Conservation (phyloP, 2,113 vertebrate species). For the Probosciger aterrimus region DNA sequence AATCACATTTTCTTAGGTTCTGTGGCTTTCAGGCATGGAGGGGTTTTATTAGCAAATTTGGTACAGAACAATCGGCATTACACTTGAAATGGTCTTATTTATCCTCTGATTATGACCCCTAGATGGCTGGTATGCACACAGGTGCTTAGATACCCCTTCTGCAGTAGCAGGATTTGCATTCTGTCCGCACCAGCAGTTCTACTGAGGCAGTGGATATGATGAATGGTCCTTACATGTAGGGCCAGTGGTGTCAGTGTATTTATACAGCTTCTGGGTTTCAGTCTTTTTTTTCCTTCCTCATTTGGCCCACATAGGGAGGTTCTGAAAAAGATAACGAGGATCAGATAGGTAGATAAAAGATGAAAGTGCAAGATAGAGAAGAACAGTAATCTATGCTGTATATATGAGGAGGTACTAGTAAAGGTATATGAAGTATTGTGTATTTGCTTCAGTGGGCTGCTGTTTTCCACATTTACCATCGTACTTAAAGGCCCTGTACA, state of each 20-base stretch:
- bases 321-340: neutral
- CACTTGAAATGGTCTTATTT: neutral
- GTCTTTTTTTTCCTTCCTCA: neutral
- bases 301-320: neutral
- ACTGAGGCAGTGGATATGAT: neutral
- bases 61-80: neutral
- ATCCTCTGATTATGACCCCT: neutral
- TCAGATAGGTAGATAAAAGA: neutral
- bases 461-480: neutral
- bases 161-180: neutral
- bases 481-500: neutral
- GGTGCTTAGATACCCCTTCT: neutral
- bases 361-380: neutral
- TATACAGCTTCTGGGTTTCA: neutral
- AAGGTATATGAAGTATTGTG: neutral
- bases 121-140: neutral
- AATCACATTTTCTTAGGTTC: neutral
- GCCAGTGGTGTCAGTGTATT: neutral
- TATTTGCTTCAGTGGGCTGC: neutral
- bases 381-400: no score
- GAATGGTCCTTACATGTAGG: neutral
- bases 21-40: neutral
- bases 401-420: neutral
- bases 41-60: neutral
- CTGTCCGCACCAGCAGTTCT: slow-evolving; percentile 2